Conservation (phyloP, 2,113 vertebrate genomes). For the Salvelinus namaycush region DNA sequence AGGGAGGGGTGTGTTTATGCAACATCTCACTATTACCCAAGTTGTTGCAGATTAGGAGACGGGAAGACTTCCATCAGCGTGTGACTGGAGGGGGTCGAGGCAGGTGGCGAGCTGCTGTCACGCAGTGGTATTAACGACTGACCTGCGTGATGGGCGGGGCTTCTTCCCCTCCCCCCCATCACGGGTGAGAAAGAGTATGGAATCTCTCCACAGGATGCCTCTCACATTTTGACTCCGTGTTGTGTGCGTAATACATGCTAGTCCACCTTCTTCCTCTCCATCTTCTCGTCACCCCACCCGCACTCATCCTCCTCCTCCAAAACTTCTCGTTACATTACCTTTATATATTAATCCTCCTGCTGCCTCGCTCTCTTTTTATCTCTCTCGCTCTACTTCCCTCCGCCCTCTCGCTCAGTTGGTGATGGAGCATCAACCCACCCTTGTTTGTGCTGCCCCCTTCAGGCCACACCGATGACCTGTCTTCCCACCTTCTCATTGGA, state of each 20-base stretch:
- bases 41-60: slow-evolving; percentile 31
- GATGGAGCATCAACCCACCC: slow-evolving; percentile 31
- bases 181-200: neutral
- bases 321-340: slow-evolving; percentile 37
- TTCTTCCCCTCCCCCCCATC: neutral
- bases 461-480: slow-evolving; percentile 36
- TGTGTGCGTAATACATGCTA: neutral
- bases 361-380: too few species aligned
- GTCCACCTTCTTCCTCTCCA: neutral
- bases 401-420: slow-evolving; percentile 38
- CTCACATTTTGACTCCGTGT: neutral
- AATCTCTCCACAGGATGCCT: neutral
- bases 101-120: slow-evolving; percentile 34
- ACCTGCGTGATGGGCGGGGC: slow-evolving; percentile 33
- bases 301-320: neutral
- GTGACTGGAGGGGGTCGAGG: slow-evolving; percentile 2
- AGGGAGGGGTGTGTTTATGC: neutral
- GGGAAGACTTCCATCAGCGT: slow-evolving; percentile 46
- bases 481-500: slow-evolving; percentile 35
- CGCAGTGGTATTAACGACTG: slow-evolving; percentile 21
- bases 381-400: too few species aligned
- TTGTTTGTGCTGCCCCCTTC: slow-evolving; percentile 64
- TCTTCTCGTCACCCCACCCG: too few species aligned
- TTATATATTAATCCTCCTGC: slow-evolving; percentile 47
- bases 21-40: slow-evolving; percentile 22